Base-by-base conservation (phyloP, 1,140 invertebrate genomes). In the Diprion similis region DNA sequence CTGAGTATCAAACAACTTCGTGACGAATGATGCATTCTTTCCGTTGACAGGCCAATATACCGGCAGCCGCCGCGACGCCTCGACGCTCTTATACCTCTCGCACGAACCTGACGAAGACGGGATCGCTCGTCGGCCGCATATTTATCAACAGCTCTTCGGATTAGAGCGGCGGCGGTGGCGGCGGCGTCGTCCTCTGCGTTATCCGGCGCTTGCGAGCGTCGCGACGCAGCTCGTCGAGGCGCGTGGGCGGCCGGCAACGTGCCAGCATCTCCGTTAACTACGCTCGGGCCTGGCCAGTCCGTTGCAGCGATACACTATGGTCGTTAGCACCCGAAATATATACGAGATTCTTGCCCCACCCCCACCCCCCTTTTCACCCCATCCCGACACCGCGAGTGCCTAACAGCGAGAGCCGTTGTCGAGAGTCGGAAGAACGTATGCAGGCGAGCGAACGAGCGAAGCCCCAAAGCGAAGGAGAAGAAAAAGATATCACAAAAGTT, bases 211-310 rank as follows among this genome's bases (percentile, higher is more conserved):
- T 13, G 51, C 11, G 51, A 17, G 51, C 51, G 37, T 24, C 48
- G 10, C 18, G 70, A 59, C 18, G 59, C 47, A 11, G 66, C 48
- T 10, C 11, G 37, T 17, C 18, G 37, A 8, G 6, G 37, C 51
- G 78, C 78, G 79, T 80, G 76, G 79, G 78, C 75, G 79, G 74
- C 79, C 79, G 79, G 79, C 79, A 76, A 78, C 79, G 78, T 79
- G 79, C 79, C 79, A 80, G 66, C 72, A 73, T 78, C 75, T 74
- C 73, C 74, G 71, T 74, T 73, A 59, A 18, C 17, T 71, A 1
- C 46, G 24, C 17, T 13, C n/a, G 18, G n/a, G 17, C 48, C 46
- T 13, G n/a, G 48, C 70, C 17, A 19, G 48, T 10, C 4, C 48
- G 48, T 37, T 18, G n/a, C n/a, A 13, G 46, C 17, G 48, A 59